A percentile compares a stretch with the other conserved stretches of the same genome.
These are phyloP conservation scores for Aricia artaxerxes DNA, from an alignment of 2,888 invertebrate species.

Conservation along the genomic window DNA sequence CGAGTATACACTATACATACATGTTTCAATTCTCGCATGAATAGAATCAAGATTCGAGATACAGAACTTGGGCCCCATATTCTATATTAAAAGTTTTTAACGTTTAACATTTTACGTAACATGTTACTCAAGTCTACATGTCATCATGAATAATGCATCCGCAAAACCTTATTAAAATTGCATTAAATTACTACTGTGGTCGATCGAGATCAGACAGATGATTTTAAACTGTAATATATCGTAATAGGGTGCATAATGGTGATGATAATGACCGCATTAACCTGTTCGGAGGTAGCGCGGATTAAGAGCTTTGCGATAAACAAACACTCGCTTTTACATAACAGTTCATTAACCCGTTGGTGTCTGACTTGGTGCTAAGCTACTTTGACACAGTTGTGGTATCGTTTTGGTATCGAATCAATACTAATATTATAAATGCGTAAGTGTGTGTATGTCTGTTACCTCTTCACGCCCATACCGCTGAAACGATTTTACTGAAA, in stretches of 20 bases:
- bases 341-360: conserved; percentile 15
- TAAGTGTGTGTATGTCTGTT: too few relatives aligned
- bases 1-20: too few relatives aligned
- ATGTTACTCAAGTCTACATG: neutral
- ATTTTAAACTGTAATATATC: neutral
- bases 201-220: neutral
- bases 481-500: too few relatives aligned
- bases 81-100: neutral
- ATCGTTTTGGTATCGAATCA: neutral
- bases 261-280: neutral
- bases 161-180: conserved; percentile 30
- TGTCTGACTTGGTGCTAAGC: neutral
- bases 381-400: neutral
- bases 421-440: too few relatives aligned
- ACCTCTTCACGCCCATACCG: too few relatives aligned
- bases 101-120: conserved; percentile 9
- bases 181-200: conserved; percentile 21
- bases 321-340: conserved; percentile 29
- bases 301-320: conserved; percentile 21
- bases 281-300: conserved; percentile 22
- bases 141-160: conserved; percentile 28
- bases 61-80: too few relatives aligned
- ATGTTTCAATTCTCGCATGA: too few relatives aligned
- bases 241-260: neutral
- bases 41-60: too few relatives aligned